phyloP scores from a whole-genome alignment of 2,113 vertebrate genomes.

The Varanus komodoensis region DNA sequence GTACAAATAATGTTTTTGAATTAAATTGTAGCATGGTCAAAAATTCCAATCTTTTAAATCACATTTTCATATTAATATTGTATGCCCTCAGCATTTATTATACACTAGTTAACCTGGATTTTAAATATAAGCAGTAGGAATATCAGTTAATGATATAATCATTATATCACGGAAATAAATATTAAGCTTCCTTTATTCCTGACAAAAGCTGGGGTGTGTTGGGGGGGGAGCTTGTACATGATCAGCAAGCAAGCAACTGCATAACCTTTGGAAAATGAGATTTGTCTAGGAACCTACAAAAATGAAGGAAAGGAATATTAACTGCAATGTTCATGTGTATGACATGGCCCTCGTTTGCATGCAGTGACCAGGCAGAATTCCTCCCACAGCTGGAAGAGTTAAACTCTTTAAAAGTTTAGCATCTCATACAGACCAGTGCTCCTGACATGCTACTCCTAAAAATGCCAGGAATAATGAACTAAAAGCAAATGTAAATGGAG shows the following conservation, averaged over 20 bases:
- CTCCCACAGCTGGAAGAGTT: neutral
- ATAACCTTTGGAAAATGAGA: neutral
- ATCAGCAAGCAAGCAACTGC: neutral
- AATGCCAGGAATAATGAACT: too few species aligned
- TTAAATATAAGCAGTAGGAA: neutral
- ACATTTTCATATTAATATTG: conserved; percentile 12
- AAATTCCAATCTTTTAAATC: conserved; percentile 43
- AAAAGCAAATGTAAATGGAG: too few species aligned
- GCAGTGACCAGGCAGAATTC: neutral
- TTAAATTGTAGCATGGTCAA: conserved; percentile 33
- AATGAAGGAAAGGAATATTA: neutral
- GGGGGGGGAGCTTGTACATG: neutral
- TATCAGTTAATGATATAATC: neutral
- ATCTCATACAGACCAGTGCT: too few species aligned
- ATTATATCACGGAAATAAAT: neutral
- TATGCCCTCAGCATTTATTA: neutral
- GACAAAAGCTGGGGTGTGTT: neutral
- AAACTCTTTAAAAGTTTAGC: neutral
- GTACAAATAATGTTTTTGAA: conserved; percentile 54
- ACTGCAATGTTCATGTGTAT: neutral
- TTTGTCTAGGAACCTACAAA: neutral
- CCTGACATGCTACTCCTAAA: too few species aligned
- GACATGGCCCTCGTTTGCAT: neutral
- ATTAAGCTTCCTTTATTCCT: neutral
- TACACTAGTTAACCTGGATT: neutral